Evolutionary conservation across 2,888 invertebrate genomes (phyloP), one percentile per base, ranked within the genome.

Genomic region (Meghimatium bilineatum): DNA sequence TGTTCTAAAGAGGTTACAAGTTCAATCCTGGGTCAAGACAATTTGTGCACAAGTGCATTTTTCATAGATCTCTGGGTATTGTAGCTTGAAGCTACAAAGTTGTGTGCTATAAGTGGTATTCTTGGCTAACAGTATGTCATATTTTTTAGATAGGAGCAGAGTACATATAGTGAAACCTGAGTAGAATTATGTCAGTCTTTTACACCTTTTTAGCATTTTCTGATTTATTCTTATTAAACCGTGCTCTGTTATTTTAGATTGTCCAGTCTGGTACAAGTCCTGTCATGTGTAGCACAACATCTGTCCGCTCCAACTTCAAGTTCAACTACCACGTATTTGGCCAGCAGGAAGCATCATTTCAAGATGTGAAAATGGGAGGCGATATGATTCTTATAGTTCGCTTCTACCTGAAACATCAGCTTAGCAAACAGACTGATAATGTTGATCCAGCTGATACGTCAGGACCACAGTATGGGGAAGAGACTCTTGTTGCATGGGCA

Each of bases 311-410:
- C 71, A 92, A 90, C 86, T 93, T 92, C 86, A 90, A 91, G 83
- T 89, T 89, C 87, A 88, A 89, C 83, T 92, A 92, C 87, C 93
- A 93, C 86, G 89, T 93, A 29, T 93, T 93, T 84, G 93, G 93
- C n/a, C 92, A 92, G 87, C 93, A 93, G 85, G 92, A 93, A 83
- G 91, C 92, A 29, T 88, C 88, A 17, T 93, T 93, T 86, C 87
- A 90, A 76, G 91, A 91, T 72, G 91, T 92, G 26, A 88, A 90
- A n/a, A 85, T 91, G 84, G 88, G 89, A 69, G 89, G 90, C 32
- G 92, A 93, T 86, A 91, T 92, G 89, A 82, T 93, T 60, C 85
- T 92, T 49, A 89, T 93, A 12, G 91, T 89, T n/a, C 87, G 92
- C 36, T 88, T 93, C 83, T 93, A 93, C 87, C 89, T 92, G 66